A percentile compares a stretch with the other conserved stretches of the same genome.
Conservation (phyloP, 1,140 invertebrate species). For the Drosophila mayri region DNA sequence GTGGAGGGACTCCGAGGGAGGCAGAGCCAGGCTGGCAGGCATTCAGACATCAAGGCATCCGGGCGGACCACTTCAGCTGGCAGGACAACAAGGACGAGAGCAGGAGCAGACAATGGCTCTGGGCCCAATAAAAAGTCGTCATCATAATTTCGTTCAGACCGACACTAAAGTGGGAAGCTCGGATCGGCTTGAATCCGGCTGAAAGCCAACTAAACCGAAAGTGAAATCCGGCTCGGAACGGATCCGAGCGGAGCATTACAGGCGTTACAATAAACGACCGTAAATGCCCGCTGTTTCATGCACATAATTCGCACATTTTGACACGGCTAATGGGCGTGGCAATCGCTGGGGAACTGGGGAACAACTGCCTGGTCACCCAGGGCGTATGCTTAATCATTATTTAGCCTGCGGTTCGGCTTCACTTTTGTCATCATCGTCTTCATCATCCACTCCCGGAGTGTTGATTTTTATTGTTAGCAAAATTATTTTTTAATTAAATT, state of each 20-base stretch:
- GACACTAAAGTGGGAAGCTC: conserved; percentile 43
- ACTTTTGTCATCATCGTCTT: conserved; percentile 32
- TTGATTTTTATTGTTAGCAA: conserved; percentile 76
- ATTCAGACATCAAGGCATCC: conserved; percentile 24
- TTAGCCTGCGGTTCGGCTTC: conserved; percentile 49
- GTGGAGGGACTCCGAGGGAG: neutral
- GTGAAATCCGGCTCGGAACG: conserved; percentile 23
- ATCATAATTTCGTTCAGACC: conserved; percentile 73
- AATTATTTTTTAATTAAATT: conserved; percentile 83
- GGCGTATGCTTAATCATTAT: conserved; percentile 75
- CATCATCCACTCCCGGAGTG: conserved; percentile 45
- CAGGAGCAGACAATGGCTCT: conserved; percentile 59
- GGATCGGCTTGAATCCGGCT: conserved; percentile 12
- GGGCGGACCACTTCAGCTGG: conserved; percentile 53
- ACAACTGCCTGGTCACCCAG: conserved; percentile 32
- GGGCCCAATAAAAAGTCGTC: conserved; percentile 74
- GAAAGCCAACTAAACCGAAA: conserved; percentile 39
- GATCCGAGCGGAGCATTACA: conserved; percentile 10
- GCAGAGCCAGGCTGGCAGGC: conserved; percentile 14
- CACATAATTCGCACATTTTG: conserved; percentile 80
- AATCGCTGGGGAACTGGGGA: conserved; percentile 11
- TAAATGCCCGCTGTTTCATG: conserved; percentile 72
- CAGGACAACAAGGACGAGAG: conserved; percentile 52
- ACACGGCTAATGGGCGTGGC: conserved; percentile 69
- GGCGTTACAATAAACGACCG: conserved; percentile 52